phyloP scores from a whole-genome alignment of 2,888 invertebrate genomes.

The Rhagonycha fulva region DNA sequence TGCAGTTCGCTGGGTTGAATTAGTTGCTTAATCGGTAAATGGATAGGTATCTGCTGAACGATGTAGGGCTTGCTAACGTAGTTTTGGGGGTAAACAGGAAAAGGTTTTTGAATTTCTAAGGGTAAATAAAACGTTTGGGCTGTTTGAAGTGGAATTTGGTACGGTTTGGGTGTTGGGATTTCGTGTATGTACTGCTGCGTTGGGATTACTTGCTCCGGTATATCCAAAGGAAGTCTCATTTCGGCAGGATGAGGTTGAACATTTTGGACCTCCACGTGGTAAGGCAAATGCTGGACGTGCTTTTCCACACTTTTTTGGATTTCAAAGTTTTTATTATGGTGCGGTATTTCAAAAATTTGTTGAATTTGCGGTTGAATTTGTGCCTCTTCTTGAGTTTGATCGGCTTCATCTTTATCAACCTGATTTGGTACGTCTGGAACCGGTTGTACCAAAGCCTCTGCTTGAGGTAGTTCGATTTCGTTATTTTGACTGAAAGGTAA shows the following conservation, averaged over 20 bases:
- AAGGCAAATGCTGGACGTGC: constrained; percentile 32
- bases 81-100: constrained; percentile 36
- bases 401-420: constrained; percentile 30
- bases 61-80: constrained; percentile 31
- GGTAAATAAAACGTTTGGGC: constrained; percentile 46
- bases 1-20: constrained; percentile 44
- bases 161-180: constrained; percentile 32
- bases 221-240: constrained; percentile 47
- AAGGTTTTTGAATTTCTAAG: constrained; percentile 31
- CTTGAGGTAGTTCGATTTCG: not conserved
- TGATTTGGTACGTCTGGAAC: not conserved
- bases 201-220: constrained; percentile 34
- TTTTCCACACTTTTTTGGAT: constrained; percentile 47
- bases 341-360: not conserved
- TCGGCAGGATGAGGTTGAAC: constrained; percentile 56
- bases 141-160: constrained; percentile 55
- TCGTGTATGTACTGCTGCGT: constrained; percentile 6
- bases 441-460: not conserved
- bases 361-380: not conserved
- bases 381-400: constrained; percentile 42
- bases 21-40: constrained; percentile 39
- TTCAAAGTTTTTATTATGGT: constrained; percentile 6
- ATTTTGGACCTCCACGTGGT: constrained; percentile 47
- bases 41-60: constrained; percentile 33
- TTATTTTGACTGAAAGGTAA: not conserved